Conservation (phyloP, 2,113 vertebrate genomes). For the Halichoerus grypus region DNA sequence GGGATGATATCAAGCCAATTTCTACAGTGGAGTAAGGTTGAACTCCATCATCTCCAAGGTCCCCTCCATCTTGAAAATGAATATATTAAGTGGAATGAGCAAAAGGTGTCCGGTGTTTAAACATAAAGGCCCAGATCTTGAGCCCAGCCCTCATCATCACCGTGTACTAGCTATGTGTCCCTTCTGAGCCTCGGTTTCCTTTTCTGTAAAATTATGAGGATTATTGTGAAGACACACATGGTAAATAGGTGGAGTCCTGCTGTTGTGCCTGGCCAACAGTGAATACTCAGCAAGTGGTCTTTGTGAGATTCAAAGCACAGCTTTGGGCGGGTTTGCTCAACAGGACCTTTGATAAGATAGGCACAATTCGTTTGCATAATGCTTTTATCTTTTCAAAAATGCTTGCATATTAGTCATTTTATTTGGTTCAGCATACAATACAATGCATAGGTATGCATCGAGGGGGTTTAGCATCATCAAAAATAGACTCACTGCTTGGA, state of each 20-base stretch:
- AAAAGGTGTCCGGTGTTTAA: neutral
- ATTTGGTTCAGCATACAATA: neutral
- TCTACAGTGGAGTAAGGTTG: neutral
- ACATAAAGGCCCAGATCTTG: neutral
- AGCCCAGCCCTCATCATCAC: neutral
- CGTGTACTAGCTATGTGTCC: neutral
- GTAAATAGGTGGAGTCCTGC: fast-evolving
- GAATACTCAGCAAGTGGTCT: neutral
- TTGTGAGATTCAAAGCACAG: neutral
- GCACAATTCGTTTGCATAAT: no score
- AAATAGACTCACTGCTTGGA: neutral
- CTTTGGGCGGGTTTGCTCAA: no score
- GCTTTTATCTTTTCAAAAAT: neutral
- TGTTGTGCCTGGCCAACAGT: neutral
- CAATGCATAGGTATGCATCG: neutral
- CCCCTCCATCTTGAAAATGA: neutral
- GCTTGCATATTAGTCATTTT: neutral
- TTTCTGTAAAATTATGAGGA: neutral
- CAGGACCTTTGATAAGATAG: neutral
- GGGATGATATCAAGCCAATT: neutral
- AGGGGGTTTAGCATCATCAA: neutral
- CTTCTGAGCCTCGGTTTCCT: neutral
- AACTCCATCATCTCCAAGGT: neutral
- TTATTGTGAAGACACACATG: neutral
- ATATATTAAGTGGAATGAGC: neutral